Evolutionary conservation across 2,113 vertebrate genomes (phyloP).

Genomic region (Psittacula cyanocephala): DNA sequence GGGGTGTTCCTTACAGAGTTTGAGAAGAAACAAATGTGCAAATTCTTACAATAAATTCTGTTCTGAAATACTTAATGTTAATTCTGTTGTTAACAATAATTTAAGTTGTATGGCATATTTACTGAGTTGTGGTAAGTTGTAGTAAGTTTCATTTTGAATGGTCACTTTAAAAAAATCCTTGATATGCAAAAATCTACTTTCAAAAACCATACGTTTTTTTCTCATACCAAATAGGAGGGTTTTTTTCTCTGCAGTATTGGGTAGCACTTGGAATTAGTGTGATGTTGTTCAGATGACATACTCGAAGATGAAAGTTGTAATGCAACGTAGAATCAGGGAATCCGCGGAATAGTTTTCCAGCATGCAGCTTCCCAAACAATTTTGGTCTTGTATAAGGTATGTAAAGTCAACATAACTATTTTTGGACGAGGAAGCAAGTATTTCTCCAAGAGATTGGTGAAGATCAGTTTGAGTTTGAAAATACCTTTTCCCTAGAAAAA

Average conservation of each 20-base stretch:
- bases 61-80: not conserved
- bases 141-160: not conserved
- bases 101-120: not conserved
- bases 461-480: not conserved
- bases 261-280: not conserved
- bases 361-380: not conserved
- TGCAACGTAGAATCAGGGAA: not conserved
- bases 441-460: not conserved
- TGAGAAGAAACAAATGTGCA: not conserved
- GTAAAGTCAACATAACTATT: not conserved
- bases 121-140: not conserved
- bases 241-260: not conserved
- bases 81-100: not conserved
- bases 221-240: accelerated
- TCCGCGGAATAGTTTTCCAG: not conserved
- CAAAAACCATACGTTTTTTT: accelerated
- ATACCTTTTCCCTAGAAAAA: not conserved
- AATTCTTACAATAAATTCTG: not conserved
- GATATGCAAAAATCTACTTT: not conserved
- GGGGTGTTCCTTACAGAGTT: not conserved
- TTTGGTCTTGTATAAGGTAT: not conserved
- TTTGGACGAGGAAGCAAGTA: not conserved
- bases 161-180: not conserved
- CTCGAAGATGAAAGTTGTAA: not conserved
- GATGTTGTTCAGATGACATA: not conserved